A percentile compares a stretch with the other conserved stretches of the same genome.
phyloP scores from a whole-genome alignment of 2,113 vertebrate genomes.

The Bos javanicus region DNA sequence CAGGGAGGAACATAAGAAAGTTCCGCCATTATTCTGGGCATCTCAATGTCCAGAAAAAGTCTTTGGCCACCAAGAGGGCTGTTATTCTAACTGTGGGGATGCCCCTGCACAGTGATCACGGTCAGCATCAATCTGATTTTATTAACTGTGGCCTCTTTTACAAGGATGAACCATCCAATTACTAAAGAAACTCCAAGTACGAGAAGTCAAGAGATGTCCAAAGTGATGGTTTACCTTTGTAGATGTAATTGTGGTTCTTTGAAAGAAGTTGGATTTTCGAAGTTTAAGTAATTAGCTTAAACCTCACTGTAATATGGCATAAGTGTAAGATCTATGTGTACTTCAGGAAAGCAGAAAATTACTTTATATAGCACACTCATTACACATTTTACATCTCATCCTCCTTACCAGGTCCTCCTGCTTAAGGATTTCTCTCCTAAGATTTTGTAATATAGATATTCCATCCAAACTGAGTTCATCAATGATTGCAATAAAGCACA shows the following conservation, averaged over 20 bases:
- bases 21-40: neutral
- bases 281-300: conserved; percentile 1
- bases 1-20: neutral
- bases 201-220: neutral
- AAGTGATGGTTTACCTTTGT: conserved; percentile 22
- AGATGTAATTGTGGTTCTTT: neutral
- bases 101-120: neutral
- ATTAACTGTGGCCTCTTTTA: neutral
- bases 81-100: neutral
- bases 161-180: neutral
- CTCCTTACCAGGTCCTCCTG: neutral
- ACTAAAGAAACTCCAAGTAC: conserved; percentile 20
- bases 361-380: neutral
- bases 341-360: neutral
- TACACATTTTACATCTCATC: neutral
- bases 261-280: neutral
- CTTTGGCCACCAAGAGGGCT: neutral
- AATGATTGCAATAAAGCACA: neutral
- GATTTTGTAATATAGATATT: neutral
- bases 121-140: neutral
- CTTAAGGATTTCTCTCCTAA: neutral
- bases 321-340: neutral
- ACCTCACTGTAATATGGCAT: neutral
- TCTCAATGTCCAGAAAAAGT: neutral
- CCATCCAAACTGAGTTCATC: neutral